A percentile compares a stretch with the other conserved stretches of the same genome.
These are phyloP conservation scores for Laticauda laticaudata DNA, from an alignment of 2,113 vertebrate genomes.

Conservation along the genomic window DNA sequence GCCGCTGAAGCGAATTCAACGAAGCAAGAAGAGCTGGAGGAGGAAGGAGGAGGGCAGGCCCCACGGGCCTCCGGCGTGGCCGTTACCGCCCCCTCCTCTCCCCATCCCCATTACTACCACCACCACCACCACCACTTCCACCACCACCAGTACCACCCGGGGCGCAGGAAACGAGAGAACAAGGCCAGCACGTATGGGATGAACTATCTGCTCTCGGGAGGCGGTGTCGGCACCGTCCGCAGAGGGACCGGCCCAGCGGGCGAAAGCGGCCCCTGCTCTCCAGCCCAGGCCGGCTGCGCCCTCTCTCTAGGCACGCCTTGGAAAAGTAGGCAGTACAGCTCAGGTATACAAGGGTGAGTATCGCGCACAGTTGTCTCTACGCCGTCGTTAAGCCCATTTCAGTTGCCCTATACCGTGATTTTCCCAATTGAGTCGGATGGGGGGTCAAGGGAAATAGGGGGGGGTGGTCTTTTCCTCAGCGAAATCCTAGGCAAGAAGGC, in stretches of 20 bases:
- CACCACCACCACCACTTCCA: slow-evolving; percentile 64
- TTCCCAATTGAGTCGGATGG: background rate
- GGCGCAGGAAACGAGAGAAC: slow-evolving; percentile 94
- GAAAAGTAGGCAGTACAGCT: slow-evolving; percentile 88
- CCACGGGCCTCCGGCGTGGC: slow-evolving; percentile 45
- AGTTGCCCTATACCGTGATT: background rate
- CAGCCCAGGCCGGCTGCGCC: slow-evolving; percentile 50
- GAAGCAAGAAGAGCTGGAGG: slow-evolving; percentile 56
- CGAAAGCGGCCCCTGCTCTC: slow-evolving; percentile 59
- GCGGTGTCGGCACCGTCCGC: slow-evolving; percentile 50
- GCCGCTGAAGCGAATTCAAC: slow-evolving; percentile 69
- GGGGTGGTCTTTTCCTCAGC: background rate
- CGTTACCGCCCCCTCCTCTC: slow-evolving; percentile 35
- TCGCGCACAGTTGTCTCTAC: background rate
- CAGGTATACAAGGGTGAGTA: slow-evolving; percentile 91
- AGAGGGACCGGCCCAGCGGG: slow-evolving; percentile 30
- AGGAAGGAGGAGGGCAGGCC: background rate
- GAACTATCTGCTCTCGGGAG: slow-evolving; percentile 88
- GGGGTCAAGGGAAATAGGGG: background rate
- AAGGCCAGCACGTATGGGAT: slow-evolving; percentile 97
- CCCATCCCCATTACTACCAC: slow-evolving; percentile 56
- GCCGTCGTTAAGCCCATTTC: background rate
- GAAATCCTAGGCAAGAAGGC: background rate
- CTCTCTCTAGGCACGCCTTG: slow-evolving; percentile 86
- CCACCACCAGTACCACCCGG: slow-evolving; percentile 82